These are phyloP conservation scores for Casuarius casuarius DNA, from an alignment of 2,113 vertebrate genomes.

Conservation along the genomic window DNA sequence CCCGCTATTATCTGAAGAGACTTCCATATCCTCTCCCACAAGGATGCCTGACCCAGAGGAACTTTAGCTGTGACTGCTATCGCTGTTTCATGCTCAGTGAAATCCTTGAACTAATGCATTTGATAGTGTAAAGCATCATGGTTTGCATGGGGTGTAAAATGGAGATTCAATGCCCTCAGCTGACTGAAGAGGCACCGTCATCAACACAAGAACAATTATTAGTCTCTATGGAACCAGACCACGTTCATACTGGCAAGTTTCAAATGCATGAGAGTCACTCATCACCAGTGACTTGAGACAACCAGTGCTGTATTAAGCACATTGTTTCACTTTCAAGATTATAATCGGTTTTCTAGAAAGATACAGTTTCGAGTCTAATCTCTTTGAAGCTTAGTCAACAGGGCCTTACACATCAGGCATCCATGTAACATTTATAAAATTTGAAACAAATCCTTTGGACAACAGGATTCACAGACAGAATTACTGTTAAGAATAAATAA, in stretches of 20 bases:
- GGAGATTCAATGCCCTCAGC: not conserved
- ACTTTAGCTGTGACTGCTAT: not conserved
- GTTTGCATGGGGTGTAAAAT: rapidly evolving
- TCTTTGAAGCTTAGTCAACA: not conserved
- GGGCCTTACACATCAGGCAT: not conserved
- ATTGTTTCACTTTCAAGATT: not conserved
- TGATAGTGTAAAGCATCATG: rapidly evolving
- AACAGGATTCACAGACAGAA: not conserved
- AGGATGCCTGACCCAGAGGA: not conserved
- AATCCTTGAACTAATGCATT: not conserved
- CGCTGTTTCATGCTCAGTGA: not conserved
- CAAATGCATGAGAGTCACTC: not conserved
- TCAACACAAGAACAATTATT: not conserved
- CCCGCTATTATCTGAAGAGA: not conserved
- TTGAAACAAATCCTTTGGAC: not conserved
- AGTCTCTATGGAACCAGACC: not conserved
- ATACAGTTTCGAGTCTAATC: not conserved
- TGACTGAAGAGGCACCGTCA: not conserved
- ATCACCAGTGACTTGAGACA: rapidly evolving
- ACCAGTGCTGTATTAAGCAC: not conserved
- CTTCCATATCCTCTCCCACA: not conserved
- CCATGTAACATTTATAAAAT: not conserved
- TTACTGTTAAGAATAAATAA: not conserved
- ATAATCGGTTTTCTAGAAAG: not conserved
- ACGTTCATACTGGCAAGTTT: not conserved